These are phyloP conservation scores for Diadromus collaris DNA, from an alignment of 2,888 invertebrate species.

Conservation along the genomic window DNA sequence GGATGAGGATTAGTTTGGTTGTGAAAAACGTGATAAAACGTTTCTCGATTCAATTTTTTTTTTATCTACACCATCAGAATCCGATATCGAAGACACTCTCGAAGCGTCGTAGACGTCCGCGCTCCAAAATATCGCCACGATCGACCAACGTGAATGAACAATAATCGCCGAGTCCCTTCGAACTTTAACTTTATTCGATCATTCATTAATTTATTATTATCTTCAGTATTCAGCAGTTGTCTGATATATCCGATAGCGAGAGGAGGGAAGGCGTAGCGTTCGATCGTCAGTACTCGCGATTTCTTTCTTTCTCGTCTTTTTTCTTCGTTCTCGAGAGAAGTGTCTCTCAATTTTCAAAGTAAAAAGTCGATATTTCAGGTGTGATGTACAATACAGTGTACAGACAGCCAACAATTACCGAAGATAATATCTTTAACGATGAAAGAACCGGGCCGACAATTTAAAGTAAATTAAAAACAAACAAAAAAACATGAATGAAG, in stretches of 20 bases:
- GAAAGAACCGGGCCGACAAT: slow-evolving; percentile 40
- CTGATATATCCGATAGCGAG: slow-evolving; percentile 30
- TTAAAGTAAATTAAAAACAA: slow-evolving; percentile 20
- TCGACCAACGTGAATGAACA: slow-evolving; percentile 39
- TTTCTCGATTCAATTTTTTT: slow-evolving; percentile 26
- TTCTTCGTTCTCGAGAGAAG: slow-evolving; percentile 19
- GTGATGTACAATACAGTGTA: slow-evolving; percentile 51
- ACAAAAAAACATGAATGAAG: too few relatives aligned
- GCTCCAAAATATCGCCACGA: slow-evolving; percentile 32
- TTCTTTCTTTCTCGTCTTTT: slow-evolving; percentile 22
- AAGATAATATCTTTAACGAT: slow-evolving; percentile 43
- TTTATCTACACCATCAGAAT: not conserved
- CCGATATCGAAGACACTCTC: slow-evolving; percentile 8
- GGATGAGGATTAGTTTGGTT: slow-evolving; percentile 7
- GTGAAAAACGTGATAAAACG: slow-evolving; percentile 15
- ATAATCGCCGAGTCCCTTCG: slow-evolving; percentile 32
- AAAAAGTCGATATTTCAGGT: slow-evolving; percentile 16
- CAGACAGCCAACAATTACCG: slow-evolving; percentile 56
- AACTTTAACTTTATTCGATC: slow-evolving; percentile 38
- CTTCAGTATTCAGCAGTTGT: slow-evolving; percentile 54
- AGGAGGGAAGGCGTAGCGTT: slow-evolving; percentile 10
- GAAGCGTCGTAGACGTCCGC: not conserved
- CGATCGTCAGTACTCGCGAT: not conserved
- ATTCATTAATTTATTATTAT: slow-evolving; percentile 54
- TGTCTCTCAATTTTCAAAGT: slow-evolving; percentile 7